Base-by-base conservation (phyloP, 2,888 invertebrate genomes). In the Caenorhabditis becei region DNA sequence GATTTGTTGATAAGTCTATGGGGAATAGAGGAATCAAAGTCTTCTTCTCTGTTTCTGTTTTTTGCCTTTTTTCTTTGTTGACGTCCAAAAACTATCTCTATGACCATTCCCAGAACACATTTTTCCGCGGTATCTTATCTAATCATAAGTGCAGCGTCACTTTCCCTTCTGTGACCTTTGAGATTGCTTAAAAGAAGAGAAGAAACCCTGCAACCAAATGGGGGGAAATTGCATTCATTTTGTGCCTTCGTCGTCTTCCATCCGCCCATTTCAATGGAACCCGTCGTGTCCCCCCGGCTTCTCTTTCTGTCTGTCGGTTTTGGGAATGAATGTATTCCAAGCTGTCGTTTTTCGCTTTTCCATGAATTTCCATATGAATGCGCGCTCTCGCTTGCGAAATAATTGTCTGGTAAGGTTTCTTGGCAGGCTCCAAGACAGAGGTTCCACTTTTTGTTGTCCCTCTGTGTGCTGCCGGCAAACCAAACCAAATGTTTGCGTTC, bases 351-450 rank as follows among this genome's bases (percentile, higher is more conserved):
- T 44, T 61, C 71, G 56, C 24, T 65, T 72, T 65, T 59, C 61
- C 41, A 75, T 75, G 66, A 66, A 75, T 77, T 67, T 77, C 54
- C 62, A 62, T 61, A 67, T 77, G 66, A 67, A 54, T 77, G 61
- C 58, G 37, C 37, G 58, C 37, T n/a, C n/a, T n/a, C n/a, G n/a
- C n/a, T n/a, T n/a, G n/a, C n/a, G n/a, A n/a, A n/a, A n/a, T n/a
- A n/a, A n/a, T n/a, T n/a, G n/a, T n/a, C n/a, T n/a, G n/a, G n/a
- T n/a, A n/a, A n/a, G 26, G 32, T 32, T 32, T 32, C n/a, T n/a
- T n/a, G n/a, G n/a, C n/a, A n/a, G n/a, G n/a, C n/a, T n/a, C n/a
- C n/a, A n/a, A n/a, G n/a, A n/a, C n/a, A n/a, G n/a, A n/a, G n/a
- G n/a, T n/a, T n/a, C n/a, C n/a, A n/a, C n/a, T n/a, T n/a, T n/a